Conservation (phyloP, 2,113 vertebrate species). For the Prunella himalayana region DNA sequence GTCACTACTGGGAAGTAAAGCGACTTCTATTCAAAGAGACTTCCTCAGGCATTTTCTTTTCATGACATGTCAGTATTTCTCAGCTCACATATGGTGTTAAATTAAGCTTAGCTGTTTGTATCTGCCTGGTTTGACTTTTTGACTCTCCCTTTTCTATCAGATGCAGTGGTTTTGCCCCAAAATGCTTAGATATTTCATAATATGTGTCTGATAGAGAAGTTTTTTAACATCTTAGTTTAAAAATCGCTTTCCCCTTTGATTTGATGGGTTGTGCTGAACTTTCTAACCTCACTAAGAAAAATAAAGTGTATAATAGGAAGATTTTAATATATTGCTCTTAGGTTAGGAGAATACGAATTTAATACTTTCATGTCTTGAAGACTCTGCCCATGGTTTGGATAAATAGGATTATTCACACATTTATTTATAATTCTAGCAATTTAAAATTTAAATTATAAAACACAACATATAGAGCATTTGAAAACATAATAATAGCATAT, state of each 20-base stretch:
- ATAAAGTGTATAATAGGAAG: not conserved
- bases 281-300: not conserved
- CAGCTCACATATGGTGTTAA: conserved; percentile 11
- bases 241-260: not conserved
- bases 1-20: not conserved
- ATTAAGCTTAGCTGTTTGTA: conserved; percentile 13
- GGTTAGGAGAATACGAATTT: not conserved
- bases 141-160: not conserved
- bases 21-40: not conserved
- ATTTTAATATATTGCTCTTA: not conserved
- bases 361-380: not conserved
- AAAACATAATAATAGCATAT: not conserved
- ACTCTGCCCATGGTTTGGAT: not conserved
- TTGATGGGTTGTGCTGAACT: not conserved
- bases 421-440: not conserved
- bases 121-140: conserved; percentile 30
- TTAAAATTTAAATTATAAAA: not conserved
- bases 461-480: not conserved
- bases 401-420: not conserved
- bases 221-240: not conserved
- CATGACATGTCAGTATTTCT: conserved; percentile 1
- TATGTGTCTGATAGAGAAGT: not conserved
- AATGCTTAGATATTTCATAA: not conserved
- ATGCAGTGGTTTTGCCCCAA: not conserved
- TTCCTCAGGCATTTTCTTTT: conserved; percentile 26